phyloP scores from a whole-genome alignment of 2,113 vertebrate species.

The Oreochromis spilurus region DNA sequence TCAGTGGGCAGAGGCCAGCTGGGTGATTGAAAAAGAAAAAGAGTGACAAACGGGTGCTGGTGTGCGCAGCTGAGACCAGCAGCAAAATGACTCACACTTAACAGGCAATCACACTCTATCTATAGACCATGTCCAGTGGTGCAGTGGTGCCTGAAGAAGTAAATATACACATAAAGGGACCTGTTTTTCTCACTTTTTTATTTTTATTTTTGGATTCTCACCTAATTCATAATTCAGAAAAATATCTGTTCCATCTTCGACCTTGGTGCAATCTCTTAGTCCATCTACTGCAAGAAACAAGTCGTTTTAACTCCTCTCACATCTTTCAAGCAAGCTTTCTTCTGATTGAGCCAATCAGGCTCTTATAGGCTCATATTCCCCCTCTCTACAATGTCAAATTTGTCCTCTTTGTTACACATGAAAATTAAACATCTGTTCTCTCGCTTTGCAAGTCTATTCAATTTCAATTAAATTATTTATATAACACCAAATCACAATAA shows the following conservation, averaged over 20 bases:
- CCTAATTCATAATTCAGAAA: neutral
- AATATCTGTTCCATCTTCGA: neutral
- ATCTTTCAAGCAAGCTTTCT: neutral
- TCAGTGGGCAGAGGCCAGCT: conserved; percentile 29
- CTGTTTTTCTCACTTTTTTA: neutral
- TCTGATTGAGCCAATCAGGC: neutral
- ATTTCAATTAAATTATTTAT: neutral
- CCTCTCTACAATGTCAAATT: neutral
- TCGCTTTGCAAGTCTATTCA: neutral
- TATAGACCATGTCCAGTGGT: neutral
- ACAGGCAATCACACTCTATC: neutral
- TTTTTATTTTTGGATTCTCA: neutral
- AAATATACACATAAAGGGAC: neutral
- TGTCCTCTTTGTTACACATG: neutral
- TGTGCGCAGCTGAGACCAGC: conserved; percentile 40
- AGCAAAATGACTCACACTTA: conserved; percentile 7
- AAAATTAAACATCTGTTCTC: neutral
- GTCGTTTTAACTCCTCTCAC: neutral
- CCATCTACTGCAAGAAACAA: neutral
- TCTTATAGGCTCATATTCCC: neutral
- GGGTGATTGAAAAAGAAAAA: conserved; percentile 41
- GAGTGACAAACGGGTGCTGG: conserved; percentile 35
- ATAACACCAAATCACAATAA: neutral
- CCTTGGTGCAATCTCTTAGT: neutral
- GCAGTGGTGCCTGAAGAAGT: neutral